Percentiles rank a stretch among this genome's conserved stretches.
These are phyloP conservation scores for Platorchestia sp. DNA, from an alignment of 1,140 invertebrate genomes.

Conservation along the genomic window DNA sequence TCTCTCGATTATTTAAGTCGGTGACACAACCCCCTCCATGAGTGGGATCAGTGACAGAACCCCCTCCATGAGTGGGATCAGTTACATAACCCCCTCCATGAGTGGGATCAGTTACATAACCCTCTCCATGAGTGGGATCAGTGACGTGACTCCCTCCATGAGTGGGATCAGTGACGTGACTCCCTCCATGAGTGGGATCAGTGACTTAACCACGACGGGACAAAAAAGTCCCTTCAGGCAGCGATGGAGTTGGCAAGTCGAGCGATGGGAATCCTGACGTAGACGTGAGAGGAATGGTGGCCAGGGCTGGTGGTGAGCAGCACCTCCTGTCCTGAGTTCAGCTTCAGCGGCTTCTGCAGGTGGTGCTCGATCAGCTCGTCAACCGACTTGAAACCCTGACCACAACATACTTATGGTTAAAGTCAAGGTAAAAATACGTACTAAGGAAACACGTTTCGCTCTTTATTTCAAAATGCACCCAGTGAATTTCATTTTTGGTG, in stretches of 20 bases:
- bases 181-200: too few relatives aligned
- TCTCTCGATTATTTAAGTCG: too few relatives aligned
- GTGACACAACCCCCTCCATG: too few relatives aligned
- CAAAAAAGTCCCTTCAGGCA: neutral
- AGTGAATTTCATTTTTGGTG: neutral
- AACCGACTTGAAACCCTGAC: conserved; percentile 5
- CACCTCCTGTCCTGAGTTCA: neutral
- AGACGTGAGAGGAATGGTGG: conserved; percentile 1
- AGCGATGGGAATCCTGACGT: conserved; percentile 17
- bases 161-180: too few relatives aligned
- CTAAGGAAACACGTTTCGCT: neutral
- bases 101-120: too few relatives aligned
- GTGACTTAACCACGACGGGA: too few relatives aligned
- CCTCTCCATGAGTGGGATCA: too few relatives aligned
- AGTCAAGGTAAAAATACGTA: neutral
- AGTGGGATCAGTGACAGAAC: too few relatives aligned
- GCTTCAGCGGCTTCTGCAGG: neutral
- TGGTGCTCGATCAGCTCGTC: neutral
- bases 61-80: too few relatives aligned
- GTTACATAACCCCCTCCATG: too few relatives aligned
- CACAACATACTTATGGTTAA: neutral
- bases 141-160: too few relatives aligned
- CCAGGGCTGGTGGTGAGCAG: neutral
- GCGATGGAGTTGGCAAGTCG: conserved; percentile 1
- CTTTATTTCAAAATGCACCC: too few relatives aligned